Base-by-base conservation (phyloP, 2,113 vertebrate genomes). In the Quiscalus mexicanus region DNA sequence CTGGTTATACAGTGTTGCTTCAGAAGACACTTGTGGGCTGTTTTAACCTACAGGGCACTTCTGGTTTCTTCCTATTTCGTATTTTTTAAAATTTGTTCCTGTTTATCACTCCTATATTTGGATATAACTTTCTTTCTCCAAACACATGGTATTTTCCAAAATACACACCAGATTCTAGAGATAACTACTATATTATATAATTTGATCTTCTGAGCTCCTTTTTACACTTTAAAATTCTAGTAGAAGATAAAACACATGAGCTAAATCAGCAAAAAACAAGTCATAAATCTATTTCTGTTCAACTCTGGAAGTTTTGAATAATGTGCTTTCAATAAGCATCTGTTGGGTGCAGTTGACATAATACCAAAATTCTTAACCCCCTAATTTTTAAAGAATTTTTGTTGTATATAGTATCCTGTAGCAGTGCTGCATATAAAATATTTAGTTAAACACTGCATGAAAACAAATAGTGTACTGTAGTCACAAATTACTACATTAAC, bases 101-200 rank as follows among this genome's bases (percentile, higher is more conserved):
- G 15, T 73, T 92, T 80, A 77, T 52, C 19, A 21, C 41, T 87
- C 77, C 77, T 63, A 22, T 87, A 89, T 92, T 90, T 87, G 56
- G 56, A 55, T 30, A 80, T 16, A 77, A 50, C 18, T 7, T 53
- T 52, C 37, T 62, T 93, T 65, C 42, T 83, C 58, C 1, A 1
- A 92, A 52, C n/a, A 59, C 20, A n/a, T n/a, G 15, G n/a, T 44
- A 74, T 97, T 96, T 97, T 96, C 83, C 33, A 41, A 96, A 91
- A 90, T 55, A 87, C 1, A 44, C 45, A 87, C 93, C 83, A 88
- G 96, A 87, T 94, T 94, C 67, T 67, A 89, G 60, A 81, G 53
- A 84, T 76, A 96, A 41, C 49, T 85, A 85, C 68, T 83, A 75
- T 55, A 67, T 75, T 82, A 65, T 33, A 45, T 71, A 94, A 95